Conservation (phyloP, 2,888 invertebrate genomes). For the Rotaria magnacalcarata region DNA sequence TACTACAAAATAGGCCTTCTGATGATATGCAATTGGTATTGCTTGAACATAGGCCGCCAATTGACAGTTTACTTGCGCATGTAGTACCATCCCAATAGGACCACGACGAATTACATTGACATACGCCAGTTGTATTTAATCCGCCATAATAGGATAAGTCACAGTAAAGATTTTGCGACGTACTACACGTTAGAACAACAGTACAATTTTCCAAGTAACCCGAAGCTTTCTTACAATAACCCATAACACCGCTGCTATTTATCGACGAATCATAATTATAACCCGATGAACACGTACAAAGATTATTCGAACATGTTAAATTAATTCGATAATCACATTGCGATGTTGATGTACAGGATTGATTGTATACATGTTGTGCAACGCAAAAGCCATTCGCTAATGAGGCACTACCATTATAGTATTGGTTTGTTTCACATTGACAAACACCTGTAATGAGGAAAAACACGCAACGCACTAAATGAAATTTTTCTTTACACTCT, state of each 20-base stretch:
- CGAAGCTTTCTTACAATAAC: neutral
- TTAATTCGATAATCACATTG: neutral
- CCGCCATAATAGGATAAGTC: neutral
- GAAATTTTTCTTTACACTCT: neutral
- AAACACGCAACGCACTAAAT: neutral
- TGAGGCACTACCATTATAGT: neutral
- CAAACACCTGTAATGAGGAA: neutral
- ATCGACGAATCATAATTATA: neutral
- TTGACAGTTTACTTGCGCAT: constrained; percentile 4
- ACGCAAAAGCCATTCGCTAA: neutral
- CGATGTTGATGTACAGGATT: neutral
- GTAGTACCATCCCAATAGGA: neutral
- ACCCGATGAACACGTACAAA: neutral
- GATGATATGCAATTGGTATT: neutral
- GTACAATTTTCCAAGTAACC: neutral
- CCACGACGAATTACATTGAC: neutral
- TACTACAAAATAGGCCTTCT: neutral
- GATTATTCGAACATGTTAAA: neutral
- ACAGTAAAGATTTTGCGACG: neutral
- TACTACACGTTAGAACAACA: neutral
- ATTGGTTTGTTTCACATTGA: neutral
- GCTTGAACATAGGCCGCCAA: neutral
- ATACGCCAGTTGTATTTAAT: neutral
- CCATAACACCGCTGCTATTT: neutral
- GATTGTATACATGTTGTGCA: neutral